phyloP scores from a whole-genome alignment of 2,797 vertebrate species.

The Chiloscyllium punctatum region DNA sequence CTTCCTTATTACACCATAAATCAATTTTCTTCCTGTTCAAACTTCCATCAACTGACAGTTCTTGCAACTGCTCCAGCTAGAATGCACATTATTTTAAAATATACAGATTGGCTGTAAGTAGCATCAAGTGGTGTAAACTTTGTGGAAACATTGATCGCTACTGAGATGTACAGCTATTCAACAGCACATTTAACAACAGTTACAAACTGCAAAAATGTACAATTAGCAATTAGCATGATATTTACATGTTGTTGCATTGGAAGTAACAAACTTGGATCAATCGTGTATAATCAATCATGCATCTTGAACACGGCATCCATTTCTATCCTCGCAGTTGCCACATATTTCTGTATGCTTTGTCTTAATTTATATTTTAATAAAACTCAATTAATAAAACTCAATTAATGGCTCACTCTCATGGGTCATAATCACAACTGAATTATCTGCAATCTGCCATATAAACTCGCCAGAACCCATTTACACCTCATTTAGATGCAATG shows the following conservation, averaged over 20 bases:
- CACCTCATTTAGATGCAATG: slow-evolving; percentile 15
- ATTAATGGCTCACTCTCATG: not conserved
- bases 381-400: not conserved
- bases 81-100: no score
- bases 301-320: not conserved
- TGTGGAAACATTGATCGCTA: no score
- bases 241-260: not conserved
- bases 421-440: not conserved
- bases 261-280: not conserved
- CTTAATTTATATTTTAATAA: not conserved
- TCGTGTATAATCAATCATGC: not conserved
- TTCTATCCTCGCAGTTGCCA: not conserved
- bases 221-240: not conserved
- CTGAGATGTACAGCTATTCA: no score
- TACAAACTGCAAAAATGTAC: no score
- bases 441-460: not conserved
- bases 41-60: no score
- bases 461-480: not conserved
- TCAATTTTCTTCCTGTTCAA: no score
- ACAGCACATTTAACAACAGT: no score
- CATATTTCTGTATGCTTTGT: not conserved
- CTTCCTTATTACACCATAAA: no score
- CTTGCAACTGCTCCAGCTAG: no score
- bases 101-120: no score
- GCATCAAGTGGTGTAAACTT: no score